Evolutionary conservation across 2,888 invertebrate genomes (phyloP), one percentile per base, ranked within the genome.

Genomic region (Erebia ligea): DNA sequence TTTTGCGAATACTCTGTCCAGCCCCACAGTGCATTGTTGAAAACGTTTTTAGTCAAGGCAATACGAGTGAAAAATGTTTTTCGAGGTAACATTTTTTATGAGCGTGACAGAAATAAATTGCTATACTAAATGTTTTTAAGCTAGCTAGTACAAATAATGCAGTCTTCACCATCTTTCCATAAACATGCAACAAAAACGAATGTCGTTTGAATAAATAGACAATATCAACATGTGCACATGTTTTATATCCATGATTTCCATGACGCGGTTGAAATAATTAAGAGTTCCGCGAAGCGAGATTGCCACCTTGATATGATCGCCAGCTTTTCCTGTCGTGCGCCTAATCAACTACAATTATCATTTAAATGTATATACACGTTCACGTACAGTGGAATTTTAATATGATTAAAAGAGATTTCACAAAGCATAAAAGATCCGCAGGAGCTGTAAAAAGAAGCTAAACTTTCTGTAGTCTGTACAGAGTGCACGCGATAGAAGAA

Each of bases 261-360:
- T 76, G 75, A 78, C 71, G 72, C 74, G 67, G 73, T 58, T 6
- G 72, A 34, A 72, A 72, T 82, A 87, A 88, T 87, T 81, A 82
- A 78, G 64, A 72, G 77, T 89, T 87, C 88, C 80, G 76, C 82
- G 87, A 87, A 89, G 78, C 72, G 61, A 65, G 56, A 65, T 57
- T 59, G 45, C 57, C 57, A 64, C 69, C 56, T 62, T 80, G 81
- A 81, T 80, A 79, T 77, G 83, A 85, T 85, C 82, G 79, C 79
- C 82, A 87, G 83, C 81, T 83, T 86, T 89, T 90, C 89, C 88
- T 88, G 89, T 89, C 90, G 85, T 85, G 87, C 83, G 84, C 80
- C 71, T 75, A 79, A 86, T 85, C 75, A 78, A 73, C 73, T 68
- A 76, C 82, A 82, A 84, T 86, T 86, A 82, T 79, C 56, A 40